Base-by-base conservation (phyloP, 2,888 invertebrate genomes). In the Octodonta nipae region DNA sequence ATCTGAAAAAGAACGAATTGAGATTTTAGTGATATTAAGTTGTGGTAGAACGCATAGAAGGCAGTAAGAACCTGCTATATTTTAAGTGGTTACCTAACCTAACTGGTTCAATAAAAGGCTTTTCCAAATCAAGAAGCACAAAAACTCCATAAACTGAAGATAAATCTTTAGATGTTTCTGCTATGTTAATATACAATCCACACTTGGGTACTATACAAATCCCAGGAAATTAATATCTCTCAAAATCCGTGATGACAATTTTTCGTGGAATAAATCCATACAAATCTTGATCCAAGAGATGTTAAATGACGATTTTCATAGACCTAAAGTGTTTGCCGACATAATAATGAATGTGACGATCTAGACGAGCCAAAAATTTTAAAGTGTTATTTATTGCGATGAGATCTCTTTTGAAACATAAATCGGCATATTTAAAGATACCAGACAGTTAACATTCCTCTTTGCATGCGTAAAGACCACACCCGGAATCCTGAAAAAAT, bases 21-120 rank as follows among this genome's bases (percentile, higher is more conserved):
- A n/a, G n/a, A n/a, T n/a, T n/a, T n/a, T n/a, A n/a, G n/a, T n/a
- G n/a, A n/a, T n/a, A n/a, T n/a, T n/a, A n/a, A n/a, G n/a, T n/a
- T n/a, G n/a, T n/a, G n/a, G n/a, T n/a, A n/a, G n/a, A n/a, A n/a
- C n/a, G n/a, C n/a, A 17, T 17, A 17, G 8, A 13, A 12, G 8
- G 3, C 8, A 27, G 13, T 27, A 27, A 27, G 8, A 10, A 27
- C 27, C 13, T 8, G 10, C 11, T 12, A 13, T 27, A 27, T 12
- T 12, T 27, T 27, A 27, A n/a, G 8, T 5, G 8, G 13, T 12
- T 12, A 13, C 13, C 13, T 10, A 27, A 27, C 11, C 8, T 8
- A 27, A 27, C 11, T 27, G 27, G 13, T 11, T 4, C 27, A 27
- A 13, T 27, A 11, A 13, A 27, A 27, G 27, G 13, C 13, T 27